Evolutionary conservation across 2,888 invertebrate species (phyloP).

Genomic region (Podotricha telesiphe): DNA sequence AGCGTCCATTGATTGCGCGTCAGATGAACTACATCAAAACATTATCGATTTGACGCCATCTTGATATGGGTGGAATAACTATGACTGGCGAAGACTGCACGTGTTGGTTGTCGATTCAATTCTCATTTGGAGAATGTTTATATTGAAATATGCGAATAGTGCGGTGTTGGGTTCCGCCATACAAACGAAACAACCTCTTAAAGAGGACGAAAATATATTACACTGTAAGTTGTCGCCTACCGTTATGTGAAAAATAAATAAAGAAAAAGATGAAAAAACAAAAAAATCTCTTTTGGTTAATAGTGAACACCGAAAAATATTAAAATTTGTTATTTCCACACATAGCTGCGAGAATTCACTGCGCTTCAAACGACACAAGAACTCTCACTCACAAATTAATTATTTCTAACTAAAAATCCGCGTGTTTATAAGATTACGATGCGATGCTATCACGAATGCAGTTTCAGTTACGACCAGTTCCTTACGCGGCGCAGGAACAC

Average conservation of each 20-base stretch:
- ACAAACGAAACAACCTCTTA: neutral
- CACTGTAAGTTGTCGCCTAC: too few species aligned
- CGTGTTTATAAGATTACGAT: constrained; percentile 49
- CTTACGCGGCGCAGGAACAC: constrained; percentile 33
- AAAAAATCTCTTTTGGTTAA: neutral
- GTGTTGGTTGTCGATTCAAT: neutral
- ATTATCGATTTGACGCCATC: constrained; percentile 10
- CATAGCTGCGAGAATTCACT: constrained; percentile 55
- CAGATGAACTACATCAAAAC: constrained; percentile 28
- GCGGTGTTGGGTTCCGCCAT: neutral
- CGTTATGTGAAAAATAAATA: too few species aligned
- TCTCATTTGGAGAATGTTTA: neutral
- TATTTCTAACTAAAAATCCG: constrained; percentile 48
- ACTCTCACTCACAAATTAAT: constrained; percentile 57
- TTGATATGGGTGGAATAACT: neutral
- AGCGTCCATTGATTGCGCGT: constrained; percentile 13
- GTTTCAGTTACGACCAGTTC: neutral
- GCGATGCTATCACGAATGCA: constrained; percentile 32
- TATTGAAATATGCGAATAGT: neutral
- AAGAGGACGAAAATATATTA: too few species aligned
- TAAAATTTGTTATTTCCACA: constrained; percentile 47
- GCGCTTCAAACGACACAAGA: constrained; percentile 49
- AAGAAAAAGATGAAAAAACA: neutral
- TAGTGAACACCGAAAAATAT: constrained; percentile 51
- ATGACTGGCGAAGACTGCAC: neutral